Percentiles rank a stretch among this genome's conserved stretches.
Evolutionary conservation across 2,888 invertebrate species (phyloP).

Genomic region (Eudemis profundana): DNA sequence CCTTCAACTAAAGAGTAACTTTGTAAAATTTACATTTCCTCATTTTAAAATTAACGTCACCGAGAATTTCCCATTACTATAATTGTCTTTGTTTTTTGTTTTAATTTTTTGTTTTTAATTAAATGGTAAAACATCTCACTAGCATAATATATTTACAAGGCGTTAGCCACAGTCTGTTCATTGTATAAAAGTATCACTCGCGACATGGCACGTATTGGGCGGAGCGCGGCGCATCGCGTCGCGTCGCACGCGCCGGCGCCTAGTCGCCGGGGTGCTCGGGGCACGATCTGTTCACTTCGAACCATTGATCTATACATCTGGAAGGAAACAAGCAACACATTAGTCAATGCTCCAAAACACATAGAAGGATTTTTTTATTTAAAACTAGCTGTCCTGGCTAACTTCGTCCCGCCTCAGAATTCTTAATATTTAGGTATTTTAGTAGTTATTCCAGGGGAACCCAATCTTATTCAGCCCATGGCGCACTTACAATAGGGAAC

Average conservation of each 20-base stretch:
- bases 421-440: no score
- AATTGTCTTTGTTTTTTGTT: slow-evolving; percentile 76
- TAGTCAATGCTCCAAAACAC: no score
- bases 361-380: no score
- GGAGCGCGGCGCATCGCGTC: slow-evolving; percentile 41
- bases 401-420: no score
- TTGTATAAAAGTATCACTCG: slow-evolving; percentile 80
- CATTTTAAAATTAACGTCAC: slow-evolving; percentile 67
- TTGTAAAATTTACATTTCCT: slow-evolving; percentile 73
- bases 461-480: no score
- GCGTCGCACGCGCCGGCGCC: slow-evolving; percentile 59
- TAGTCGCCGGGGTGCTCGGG: slow-evolving; percentile 99
- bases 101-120: slow-evolving; percentile 61
- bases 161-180: slow-evolving; percentile 76
- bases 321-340: slow-evolving; percentile 63
- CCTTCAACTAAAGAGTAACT: slow-evolving; percentile 67
- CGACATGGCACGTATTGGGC: slow-evolving; percentile 66
- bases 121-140: slow-evolving; percentile 83
- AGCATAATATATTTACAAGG: slow-evolving; percentile 80
- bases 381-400: no score
- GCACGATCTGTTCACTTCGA: slow-evolving; percentile 99
- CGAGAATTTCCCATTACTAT: slow-evolving; percentile 71
- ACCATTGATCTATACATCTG: slow-evolving; percentile 99
- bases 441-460: no score
- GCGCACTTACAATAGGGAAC: no score